Conservation (phyloP, 2,797 vertebrate species). For the Antrozous pallidus region DNA sequence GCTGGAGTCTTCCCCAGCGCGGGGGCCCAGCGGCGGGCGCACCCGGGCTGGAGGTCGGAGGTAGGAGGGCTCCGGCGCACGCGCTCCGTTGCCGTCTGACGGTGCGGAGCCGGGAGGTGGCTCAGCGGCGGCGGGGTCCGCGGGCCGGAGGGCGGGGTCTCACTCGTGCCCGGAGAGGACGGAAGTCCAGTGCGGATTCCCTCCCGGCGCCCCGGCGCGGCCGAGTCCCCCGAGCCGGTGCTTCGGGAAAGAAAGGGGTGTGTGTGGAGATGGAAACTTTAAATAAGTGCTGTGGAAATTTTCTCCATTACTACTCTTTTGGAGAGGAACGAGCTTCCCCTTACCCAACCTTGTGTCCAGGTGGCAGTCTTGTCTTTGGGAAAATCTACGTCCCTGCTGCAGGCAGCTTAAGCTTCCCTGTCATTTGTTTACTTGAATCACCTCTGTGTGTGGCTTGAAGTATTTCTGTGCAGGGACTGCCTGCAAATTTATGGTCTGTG, state of each 20-base stretch:
- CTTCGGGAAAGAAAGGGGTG: not conserved
- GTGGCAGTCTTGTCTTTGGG: not conserved
- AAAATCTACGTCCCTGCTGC: not conserved
- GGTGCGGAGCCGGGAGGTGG: not conserved
- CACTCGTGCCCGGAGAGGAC: not conserved
- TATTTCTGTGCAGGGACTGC: not conserved
- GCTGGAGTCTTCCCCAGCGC: not conserved
- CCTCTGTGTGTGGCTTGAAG: not conserved
- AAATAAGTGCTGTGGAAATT: not conserved
- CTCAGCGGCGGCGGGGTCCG: not conserved
- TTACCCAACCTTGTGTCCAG: not conserved
- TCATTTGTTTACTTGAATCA: conserved; percentile 9
- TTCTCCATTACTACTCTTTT: not conserved
- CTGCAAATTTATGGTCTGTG: not conserved
- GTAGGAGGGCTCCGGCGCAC: not conserved
- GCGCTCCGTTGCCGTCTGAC: not conserved
- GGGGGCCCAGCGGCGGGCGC: not conserved
- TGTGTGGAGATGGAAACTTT: conserved; percentile 63
- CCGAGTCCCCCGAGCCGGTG: not conserved
- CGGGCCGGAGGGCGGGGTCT: not conserved
- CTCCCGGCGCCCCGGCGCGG: not conserved
- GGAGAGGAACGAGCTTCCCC: not conserved
- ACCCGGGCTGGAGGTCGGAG: not conserved
- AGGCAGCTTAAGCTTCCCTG: not conserved
- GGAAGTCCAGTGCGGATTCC: conserved; percentile 53